These are phyloP conservation scores for Drosophila cognata DNA, from an alignment of 2,888 invertebrate species.

Conservation along the genomic window DNA sequence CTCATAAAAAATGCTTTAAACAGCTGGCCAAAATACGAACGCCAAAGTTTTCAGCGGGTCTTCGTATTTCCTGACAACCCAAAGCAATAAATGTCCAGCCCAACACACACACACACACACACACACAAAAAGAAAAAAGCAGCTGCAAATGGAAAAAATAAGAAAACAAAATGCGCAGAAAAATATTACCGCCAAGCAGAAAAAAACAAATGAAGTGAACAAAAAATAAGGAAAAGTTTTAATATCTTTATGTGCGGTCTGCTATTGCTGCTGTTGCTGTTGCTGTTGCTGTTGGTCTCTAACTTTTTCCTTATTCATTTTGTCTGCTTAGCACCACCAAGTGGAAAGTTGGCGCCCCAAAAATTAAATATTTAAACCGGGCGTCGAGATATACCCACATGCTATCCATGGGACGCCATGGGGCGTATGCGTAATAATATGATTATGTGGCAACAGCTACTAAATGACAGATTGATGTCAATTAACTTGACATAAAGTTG, in stretches of 20 bases:
- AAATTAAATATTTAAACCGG: slow-evolving; percentile 75
- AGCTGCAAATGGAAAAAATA: slow-evolving; percentile 69
- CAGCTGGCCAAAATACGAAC: slow-evolving; percentile 46
- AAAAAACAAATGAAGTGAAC: slow-evolving; percentile 8
- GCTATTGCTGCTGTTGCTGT: slow-evolving; percentile 25
- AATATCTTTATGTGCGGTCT: slow-evolving; percentile 75
- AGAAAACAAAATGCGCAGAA: slow-evolving; percentile 31
- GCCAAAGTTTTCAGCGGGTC: slow-evolving; percentile 57
- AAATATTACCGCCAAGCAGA: slow-evolving; percentile 33
- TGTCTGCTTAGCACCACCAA: slow-evolving; percentile 51
- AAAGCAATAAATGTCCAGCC: slow-evolving; percentile 74
- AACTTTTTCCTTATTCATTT: slow-evolving; percentile 45
- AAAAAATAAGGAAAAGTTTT: slow-evolving; percentile 62
- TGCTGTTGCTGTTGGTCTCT: slow-evolving; percentile 11
- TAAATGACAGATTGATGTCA: slow-evolving; percentile 78
- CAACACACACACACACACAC: slow-evolving; percentile 27
- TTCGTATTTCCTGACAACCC: slow-evolving; percentile 59
- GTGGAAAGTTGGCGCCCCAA: slow-evolving; percentile 63
- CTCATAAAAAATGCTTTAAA: slow-evolving; percentile 64
- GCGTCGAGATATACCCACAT: slow-evolving; percentile 33
- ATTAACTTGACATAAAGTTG: slow-evolving; percentile 70
- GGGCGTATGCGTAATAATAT: slow-evolving; percentile 76
- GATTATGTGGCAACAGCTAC: slow-evolving; percentile 68
- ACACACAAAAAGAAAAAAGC: slow-evolving; percentile 37
- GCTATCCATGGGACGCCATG: slow-evolving; percentile 38